These are phyloP conservation scores for Chlorodrepanis virens DNA, from an alignment of 2,113 vertebrate species.

Conservation along the genomic window DNA sequence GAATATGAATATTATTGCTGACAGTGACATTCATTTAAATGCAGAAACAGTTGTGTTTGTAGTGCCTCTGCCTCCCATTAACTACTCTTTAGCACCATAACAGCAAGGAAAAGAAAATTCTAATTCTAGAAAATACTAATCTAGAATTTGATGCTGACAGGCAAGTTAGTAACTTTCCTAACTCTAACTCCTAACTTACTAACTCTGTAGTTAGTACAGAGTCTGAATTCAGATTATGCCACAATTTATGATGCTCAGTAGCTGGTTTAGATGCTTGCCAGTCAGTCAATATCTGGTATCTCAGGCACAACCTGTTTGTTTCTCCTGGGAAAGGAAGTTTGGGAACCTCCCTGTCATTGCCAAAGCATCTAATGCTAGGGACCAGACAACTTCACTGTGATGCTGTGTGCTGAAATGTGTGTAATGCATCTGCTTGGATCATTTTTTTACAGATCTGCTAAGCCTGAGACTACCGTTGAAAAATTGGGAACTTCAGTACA, in stretches of 20 bases:
- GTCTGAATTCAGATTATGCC: neutral
- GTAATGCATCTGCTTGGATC: neutral
- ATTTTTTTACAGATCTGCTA: neutral
- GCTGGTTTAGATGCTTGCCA: neutral
- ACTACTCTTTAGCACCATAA: neutral
- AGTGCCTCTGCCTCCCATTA: neutral
- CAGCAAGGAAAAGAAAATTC: neutral
- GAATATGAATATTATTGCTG: neutral
- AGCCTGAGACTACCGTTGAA: neutral
- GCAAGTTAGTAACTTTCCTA: neutral
- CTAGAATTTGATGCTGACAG: neutral
- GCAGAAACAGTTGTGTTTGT: neutral
- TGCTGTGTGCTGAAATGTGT: neutral
- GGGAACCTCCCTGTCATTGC: neutral
- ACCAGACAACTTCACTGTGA: too few species aligned
- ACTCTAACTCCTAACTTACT: neutral
- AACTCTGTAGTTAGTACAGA: neutral
- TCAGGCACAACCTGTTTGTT: neutral
- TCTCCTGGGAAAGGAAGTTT: neutral
- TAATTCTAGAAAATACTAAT: neutral
- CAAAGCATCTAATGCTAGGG: neutral
- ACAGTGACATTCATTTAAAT: neutral
- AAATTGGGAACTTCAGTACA: neutral
- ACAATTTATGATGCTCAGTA: neutral
- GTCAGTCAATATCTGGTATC: neutral